Evolutionary conservation across 1,140 invertebrate genomes (phyloP).

Genomic region (Homalodisca vitripennis): DNA sequence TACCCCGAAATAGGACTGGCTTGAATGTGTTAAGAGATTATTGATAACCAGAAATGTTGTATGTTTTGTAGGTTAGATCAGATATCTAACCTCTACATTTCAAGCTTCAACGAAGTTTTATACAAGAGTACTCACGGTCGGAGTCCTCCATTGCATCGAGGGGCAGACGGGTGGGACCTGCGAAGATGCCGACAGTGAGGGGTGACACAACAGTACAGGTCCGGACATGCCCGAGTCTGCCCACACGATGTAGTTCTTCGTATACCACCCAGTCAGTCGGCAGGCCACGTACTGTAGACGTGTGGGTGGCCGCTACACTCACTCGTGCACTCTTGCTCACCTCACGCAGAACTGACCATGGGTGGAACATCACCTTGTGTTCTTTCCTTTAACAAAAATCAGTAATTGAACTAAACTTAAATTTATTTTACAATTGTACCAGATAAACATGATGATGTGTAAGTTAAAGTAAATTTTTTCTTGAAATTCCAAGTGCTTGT

Average conservation of each 20-base stretch:
- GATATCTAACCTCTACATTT: too few species aligned
- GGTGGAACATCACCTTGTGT: slow-evolving; percentile 72
- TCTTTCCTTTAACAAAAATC: slow-evolving; percentile 65
- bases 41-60: too few species aligned
- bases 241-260: slow-evolving; percentile 74
- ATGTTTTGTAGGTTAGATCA: too few species aligned
- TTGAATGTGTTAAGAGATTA: too few species aligned
- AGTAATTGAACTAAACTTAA: too few species aligned
- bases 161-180: slow-evolving; percentile 66
- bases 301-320: slow-evolving; percentile 47
- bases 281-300: slow-evolving; percentile 53
- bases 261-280: slow-evolving; percentile 83
- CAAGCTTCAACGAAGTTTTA: too few species aligned
- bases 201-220: slow-evolving; percentile 78
- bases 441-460: too few species aligned
- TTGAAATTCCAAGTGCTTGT: too few species aligned
- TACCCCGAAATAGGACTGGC: too few species aligned
- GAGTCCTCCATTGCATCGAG: slow-evolving; percentile 58
- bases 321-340: slow-evolving; percentile 47
- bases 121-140: slow-evolving; percentile 49
- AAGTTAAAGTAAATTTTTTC: too few species aligned
- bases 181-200: slow-evolving; percentile 75
- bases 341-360: slow-evolving; percentile 66
- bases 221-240: slow-evolving; percentile 63
- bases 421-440: too few species aligned